Conservation (phyloP, 1,140 invertebrate genomes). For the Ruditapes philippinarum region DNA sequence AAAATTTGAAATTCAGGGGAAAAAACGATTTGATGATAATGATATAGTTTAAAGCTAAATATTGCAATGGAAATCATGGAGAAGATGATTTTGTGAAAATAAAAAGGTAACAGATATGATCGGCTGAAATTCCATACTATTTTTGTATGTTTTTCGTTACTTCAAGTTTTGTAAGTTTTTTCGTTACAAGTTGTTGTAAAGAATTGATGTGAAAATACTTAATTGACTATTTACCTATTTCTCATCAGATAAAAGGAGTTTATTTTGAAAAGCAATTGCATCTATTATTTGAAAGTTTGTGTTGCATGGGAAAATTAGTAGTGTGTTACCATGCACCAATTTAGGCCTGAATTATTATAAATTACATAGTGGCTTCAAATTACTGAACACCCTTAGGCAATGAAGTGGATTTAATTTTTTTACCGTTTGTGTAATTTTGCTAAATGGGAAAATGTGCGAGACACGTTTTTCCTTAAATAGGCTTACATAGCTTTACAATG, state of each 20-base stretch:
- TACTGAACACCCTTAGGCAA: slow-evolving; percentile 20
- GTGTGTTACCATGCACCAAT: not conserved
- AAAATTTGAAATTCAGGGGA: no score
- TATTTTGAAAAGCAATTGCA: slow-evolving; percentile 32
- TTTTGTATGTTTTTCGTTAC: no score
- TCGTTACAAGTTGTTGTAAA: no score
- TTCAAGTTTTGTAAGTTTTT: no score
- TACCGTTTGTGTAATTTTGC: slow-evolving; percentile 9
- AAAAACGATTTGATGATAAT: no score
- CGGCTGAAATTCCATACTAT: no score
- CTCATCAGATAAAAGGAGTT: not conserved
- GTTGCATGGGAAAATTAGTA: slow-evolving; percentile 31
- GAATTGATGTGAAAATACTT: not conserved
- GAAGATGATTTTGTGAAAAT: no score
- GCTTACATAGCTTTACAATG: not conserved
- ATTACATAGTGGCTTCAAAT: slow-evolving; percentile 1
- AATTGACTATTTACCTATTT: not conserved
- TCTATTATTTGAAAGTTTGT: not conserved
- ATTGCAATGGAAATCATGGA: no score
- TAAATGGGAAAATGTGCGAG: slow-evolving; percentile 23
- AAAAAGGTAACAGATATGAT: no score
- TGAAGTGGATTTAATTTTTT: slow-evolving; percentile 25
- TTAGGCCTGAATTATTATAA: slow-evolving; percentile 28
- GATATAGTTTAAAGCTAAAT: no score
- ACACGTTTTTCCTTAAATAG: slow-evolving; percentile 19